These are phyloP conservation scores for Petrophora chlorosata DNA, from an alignment of 2,888 invertebrate genomes.

Conservation along the genomic window DNA sequence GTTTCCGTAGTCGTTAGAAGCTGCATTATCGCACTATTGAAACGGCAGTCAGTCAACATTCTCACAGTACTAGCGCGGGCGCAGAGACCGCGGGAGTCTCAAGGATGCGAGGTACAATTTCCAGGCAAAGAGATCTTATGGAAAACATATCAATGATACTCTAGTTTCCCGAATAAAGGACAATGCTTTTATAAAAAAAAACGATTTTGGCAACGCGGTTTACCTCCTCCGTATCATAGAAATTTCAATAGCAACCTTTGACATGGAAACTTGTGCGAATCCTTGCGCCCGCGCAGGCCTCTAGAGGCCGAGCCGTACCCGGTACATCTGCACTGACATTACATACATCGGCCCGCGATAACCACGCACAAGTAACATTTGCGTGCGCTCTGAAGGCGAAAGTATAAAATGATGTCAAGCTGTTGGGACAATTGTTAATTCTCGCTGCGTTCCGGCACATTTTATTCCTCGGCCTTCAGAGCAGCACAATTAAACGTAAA, in stretches of 20 bases:
- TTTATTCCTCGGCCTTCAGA: constrained; percentile 36
- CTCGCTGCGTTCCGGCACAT: background rate
- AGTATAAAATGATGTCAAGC: constrained; percentile 28
- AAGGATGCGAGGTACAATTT: constrained; percentile 1
- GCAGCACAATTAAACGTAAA: constrained; percentile 33
- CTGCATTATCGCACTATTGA: constrained; percentile 46
- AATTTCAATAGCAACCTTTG: constrained; percentile 4
- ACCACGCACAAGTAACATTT: constrained; percentile 41
- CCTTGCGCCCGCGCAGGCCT: constrained; percentile 12
- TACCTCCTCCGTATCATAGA: background rate
- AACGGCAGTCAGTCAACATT: constrained; percentile 40
- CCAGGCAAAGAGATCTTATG: constrained; percentile 1
- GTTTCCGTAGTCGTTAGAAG: constrained; percentile 27
- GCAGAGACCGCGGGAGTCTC: constrained; percentile 14
- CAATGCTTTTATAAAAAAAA: background rate
- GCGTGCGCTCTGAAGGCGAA: constrained; percentile 43
- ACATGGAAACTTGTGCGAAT: constrained; percentile 14
- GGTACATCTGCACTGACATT: constrained; percentile 29
- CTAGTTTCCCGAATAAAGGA: background rate
- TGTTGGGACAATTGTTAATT: constrained; percentile 16
- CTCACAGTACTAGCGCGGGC: constrained; percentile 28
- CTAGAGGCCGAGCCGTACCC: constrained; percentile 29
- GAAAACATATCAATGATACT: constrained; percentile 6
- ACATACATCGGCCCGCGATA: constrained; percentile 60
- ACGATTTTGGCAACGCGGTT: constrained; percentile 6